Percentiles rank a stretch among this genome's conserved stretches.
Conservation (phyloP, 2,113 vertebrate species). For the Coregonus clupeaformis region DNA sequence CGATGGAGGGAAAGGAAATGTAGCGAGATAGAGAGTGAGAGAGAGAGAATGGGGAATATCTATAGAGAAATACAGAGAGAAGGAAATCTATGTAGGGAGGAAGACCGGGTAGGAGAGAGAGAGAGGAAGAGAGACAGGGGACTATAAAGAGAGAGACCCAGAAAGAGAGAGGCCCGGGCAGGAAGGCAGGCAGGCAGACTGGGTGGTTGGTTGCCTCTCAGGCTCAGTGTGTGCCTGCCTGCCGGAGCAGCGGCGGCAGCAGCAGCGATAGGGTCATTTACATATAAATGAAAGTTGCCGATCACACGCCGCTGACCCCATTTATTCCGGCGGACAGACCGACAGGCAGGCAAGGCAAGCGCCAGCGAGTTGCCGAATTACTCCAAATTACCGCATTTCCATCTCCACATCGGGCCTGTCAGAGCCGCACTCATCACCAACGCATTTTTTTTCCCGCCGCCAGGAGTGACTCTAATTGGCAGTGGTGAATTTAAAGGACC, state of each 20-base stretch:
- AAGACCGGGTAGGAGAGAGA: background rate
- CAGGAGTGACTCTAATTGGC: conserved; percentile 78
- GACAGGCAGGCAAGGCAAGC: conserved; percentile 75
- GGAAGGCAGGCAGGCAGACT: conserved; percentile 18
- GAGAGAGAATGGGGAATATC: background rate
- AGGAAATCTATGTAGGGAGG: no score
- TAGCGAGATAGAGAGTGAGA: no score
- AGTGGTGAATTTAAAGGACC: conserved; percentile 75
- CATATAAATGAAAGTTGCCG: conserved; percentile 87
- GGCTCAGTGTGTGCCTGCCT: conserved; percentile 37
- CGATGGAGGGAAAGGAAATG: background rate
- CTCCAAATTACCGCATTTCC: conserved; percentile 83
- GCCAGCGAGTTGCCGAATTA: conserved; percentile 78
- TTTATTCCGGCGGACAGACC: conserved; percentile 76
- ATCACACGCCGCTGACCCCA: conserved; percentile 81
- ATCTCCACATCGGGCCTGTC: conserved; percentile 78
- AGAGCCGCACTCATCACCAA: conserved; percentile 68
- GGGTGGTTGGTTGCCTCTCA: background rate
- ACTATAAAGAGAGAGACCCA: conserved; percentile 3
- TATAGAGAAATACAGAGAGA: background rate
- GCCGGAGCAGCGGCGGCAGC: conserved; percentile 64
- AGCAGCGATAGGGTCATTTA: conserved; percentile 76
- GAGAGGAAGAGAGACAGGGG: conserved; percentile 13
- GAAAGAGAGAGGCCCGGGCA: conserved; percentile 9
- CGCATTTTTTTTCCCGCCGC: conserved; percentile 44